These are phyloP conservation scores for Diplodus sargus DNA, from an alignment of 2,797 vertebrate genomes.

Conservation along the genomic window DNA sequence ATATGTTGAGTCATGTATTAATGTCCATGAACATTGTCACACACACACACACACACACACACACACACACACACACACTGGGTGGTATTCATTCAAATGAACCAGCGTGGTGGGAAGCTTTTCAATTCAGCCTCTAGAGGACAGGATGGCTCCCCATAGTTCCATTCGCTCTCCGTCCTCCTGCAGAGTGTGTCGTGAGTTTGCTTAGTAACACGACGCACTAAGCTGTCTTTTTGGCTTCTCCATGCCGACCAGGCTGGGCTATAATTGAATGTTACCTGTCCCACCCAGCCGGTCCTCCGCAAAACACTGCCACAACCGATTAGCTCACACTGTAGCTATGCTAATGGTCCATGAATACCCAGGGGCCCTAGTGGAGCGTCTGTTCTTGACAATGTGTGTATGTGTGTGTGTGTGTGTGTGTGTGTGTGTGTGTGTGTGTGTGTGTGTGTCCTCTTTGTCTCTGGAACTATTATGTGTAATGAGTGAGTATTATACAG, in stretches of 20 bases:
- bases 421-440: slow-evolving; percentile 27
- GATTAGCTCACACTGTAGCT: slow-evolving; percentile 70
- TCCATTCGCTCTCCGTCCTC: slow-evolving; percentile 39
- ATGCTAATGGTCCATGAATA: slow-evolving; percentile 77
- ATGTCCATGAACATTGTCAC: slow-evolving; percentile 21
- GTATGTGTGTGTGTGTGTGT: slow-evolving; percentile 23
- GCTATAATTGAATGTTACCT: slow-evolving; percentile 78
- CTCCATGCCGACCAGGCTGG: slow-evolving; percentile 32
- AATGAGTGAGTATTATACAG: slow-evolving; percentile 73
- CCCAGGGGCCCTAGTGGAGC: slow-evolving; percentile 59
- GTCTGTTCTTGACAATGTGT: slow-evolving; percentile 47
- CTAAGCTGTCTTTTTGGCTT: slow-evolving; percentile 53
- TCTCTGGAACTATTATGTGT: slow-evolving; percentile 69
- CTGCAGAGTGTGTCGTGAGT: slow-evolving; percentile 54
- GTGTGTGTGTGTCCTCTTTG: slow-evolving; percentile 54
- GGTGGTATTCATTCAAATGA: slow-evolving; percentile 67
- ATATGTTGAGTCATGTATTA: slow-evolving; percentile 32
- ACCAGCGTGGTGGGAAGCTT: slow-evolving; percentile 42
- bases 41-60: slow-evolving; percentile 20
- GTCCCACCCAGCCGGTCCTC: slow-evolving; percentile 66
- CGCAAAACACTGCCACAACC: slow-evolving; percentile 70
- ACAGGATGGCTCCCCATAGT: slow-evolving; percentile 40
- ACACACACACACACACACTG: slow-evolving; percentile 47
- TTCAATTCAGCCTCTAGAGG: slow-evolving; percentile 47
- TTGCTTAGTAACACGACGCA: slow-evolving; percentile 66